Evolutionary conservation across 2,113 vertebrate species (phyloP).

Genomic region (Rhadina sibilatrix): DNA sequence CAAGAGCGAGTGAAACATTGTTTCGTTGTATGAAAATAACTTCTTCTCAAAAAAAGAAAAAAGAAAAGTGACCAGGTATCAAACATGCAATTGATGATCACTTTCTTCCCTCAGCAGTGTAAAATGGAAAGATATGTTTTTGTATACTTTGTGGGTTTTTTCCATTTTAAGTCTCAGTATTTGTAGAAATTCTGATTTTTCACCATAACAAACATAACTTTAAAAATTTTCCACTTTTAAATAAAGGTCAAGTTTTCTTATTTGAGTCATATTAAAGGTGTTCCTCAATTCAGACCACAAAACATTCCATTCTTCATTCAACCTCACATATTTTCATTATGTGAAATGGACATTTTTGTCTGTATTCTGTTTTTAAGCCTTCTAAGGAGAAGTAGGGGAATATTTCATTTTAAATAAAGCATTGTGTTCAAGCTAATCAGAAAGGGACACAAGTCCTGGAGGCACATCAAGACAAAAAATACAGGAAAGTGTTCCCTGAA

Average conservation of each 20-base stretch:
- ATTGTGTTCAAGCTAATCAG: neutral
- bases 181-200: neutral
- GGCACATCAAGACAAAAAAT: neutral
- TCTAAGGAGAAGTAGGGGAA: neutral
- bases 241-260: neutral
- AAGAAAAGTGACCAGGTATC: neutral
- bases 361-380: neutral
- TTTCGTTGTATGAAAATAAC: neutral
- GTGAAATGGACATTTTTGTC: neutral
- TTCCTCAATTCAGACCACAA: neutral
- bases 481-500: neutral
- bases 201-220: neutral
- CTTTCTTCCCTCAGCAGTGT: neutral
- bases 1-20: neutral
- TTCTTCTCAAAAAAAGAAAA: neutral
- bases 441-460: neutral
- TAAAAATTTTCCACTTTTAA: neutral
- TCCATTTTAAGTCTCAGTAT: neutral
- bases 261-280: neutral
- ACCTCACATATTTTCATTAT: neutral
- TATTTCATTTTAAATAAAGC: neutral
- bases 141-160: neutral
- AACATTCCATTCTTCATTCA: neutral
- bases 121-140: neutral
- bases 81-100: neutral